Percentiles rank a stretch among this genome's conserved stretches.
Evolutionary conservation across 2,797 vertebrate genomes (phyloP).

Genomic region (Rhinichthys osculus): DNA sequence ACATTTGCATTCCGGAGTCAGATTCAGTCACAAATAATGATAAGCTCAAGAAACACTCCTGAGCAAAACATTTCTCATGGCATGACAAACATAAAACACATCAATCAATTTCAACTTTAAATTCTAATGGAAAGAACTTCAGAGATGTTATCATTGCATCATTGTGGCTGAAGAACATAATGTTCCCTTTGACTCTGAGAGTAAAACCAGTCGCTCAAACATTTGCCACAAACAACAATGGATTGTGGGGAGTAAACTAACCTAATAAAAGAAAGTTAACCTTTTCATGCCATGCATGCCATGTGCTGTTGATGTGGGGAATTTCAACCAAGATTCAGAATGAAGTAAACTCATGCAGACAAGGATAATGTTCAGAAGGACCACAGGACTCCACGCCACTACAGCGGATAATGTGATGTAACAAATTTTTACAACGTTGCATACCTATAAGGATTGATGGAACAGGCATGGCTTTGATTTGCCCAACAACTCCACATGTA

Average conservation of each 20-base stretch:
- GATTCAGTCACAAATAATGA: constrained; percentile 30
- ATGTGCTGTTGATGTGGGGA: constrained; percentile 11
- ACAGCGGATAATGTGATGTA: background rate
- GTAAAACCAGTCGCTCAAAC: constrained; percentile 8
- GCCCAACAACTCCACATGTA: background rate
- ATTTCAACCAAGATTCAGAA: constrained; percentile 23
- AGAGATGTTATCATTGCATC: background rate
- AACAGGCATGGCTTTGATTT: constrained; percentile 22
- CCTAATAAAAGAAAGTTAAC: background rate
- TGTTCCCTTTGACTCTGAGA: constrained; percentile 5
- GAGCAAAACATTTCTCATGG: constrained; percentile 6
- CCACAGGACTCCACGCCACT: constrained; percentile 17
- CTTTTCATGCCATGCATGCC: constrained; percentile 19
- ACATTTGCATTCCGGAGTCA: constrained; percentile 24
- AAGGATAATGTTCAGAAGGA: constrained; percentile 36
- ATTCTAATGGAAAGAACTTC: constrained; percentile 2
- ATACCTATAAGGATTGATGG: background rate
- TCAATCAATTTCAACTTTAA: constrained; percentile 2
- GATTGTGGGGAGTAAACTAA: background rate
- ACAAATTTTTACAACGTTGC: constrained; percentile 10
- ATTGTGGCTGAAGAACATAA: background rate
- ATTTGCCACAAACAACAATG: background rate
- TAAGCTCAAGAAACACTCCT: constrained; percentile 28
- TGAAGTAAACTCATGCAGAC: constrained; percentile 25
- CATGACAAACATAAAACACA: constrained; percentile 8